Conservation (phyloP, 2,888 invertebrate species). For the Diarsia dahlii region DNA sequence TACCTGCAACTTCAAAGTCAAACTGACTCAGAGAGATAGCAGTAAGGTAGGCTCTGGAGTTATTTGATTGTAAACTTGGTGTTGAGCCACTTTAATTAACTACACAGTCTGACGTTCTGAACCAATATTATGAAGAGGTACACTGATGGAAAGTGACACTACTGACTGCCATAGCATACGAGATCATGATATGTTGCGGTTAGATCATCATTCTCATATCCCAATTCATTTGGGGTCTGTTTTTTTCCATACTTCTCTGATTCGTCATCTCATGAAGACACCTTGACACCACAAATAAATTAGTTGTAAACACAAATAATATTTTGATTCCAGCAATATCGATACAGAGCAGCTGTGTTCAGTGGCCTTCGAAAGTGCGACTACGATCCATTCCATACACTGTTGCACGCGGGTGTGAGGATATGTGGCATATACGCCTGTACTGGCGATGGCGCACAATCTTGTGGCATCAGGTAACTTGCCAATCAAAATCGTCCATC, state of each 20-base stretch:
- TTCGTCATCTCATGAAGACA: too few species aligned
- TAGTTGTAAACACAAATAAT: too few species aligned
- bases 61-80: background rate
- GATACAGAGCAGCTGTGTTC: conserved; percentile 88
- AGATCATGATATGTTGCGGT: too few species aligned
- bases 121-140: conserved; percentile 1
- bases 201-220: too few species aligned
- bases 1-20: conserved; percentile 81
- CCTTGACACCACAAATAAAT: too few species aligned
- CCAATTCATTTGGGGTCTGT: too few species aligned
- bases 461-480: conserved; percentile 84
- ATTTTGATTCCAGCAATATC: conserved; percentile 78
- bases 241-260: too few species aligned
- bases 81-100: background rate
- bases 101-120: background rate
- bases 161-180: too few species aligned
- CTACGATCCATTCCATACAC: conserved; percentile 72
- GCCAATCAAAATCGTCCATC: background rate
- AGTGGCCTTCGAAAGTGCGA: conserved; percentile 88
- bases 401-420: conserved; percentile 84
- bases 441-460: conserved; percentile 79
- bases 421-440: conserved; percentile 89
- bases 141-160: too few species aligned
- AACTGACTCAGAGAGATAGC: conserved; percentile 70
- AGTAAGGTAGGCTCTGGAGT: conserved; percentile 61